Conservation (phyloP, 2,888 invertebrate species). For the Ariolimax columbianus region DNA sequence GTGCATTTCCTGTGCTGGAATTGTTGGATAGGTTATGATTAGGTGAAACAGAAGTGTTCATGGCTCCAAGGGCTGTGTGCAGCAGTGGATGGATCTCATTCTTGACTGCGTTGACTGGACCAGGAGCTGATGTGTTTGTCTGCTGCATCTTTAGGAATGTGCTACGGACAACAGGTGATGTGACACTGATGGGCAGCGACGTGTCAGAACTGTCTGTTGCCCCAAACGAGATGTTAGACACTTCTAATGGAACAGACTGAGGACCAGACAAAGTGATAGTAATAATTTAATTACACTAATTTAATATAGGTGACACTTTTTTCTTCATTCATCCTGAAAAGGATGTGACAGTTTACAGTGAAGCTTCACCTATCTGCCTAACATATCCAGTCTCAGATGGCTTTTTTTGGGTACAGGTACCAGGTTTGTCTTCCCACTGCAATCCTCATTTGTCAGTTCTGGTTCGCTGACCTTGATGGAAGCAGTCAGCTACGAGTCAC, state of each 20-base stretch:
- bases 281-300: not conserved
- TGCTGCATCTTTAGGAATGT: conserved; percentile 51
- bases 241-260: conserved; percentile 50
- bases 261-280: conserved; percentile 50
- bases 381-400: too few relatives aligned
- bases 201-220: conserved; percentile 52
- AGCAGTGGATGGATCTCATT: conserved; percentile 19
- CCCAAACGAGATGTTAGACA: conserved; percentile 39
- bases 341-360: not conserved
- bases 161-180: conserved; percentile 60
- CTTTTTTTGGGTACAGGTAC: not conserved
- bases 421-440: too few relatives aligned
- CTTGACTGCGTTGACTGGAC: conserved; percentile 3
- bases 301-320: not conserved
- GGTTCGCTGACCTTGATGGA: too few relatives aligned
- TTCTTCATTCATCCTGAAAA: not conserved
- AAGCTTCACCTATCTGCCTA: not conserved
- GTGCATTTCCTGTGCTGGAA: conserved; percentile 36
- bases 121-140: not conserved
- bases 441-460: too few relatives aligned
- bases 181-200: conserved; percentile 63
- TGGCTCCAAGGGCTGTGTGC: conserved; percentile 1
- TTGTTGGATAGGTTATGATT: conserved; percentile 33
- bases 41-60: conserved; percentile 19
- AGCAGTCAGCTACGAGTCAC: too few relatives aligned